phyloP scores from a whole-genome alignment of 2,888 invertebrate species.

The Stratiomys singularior region DNA sequence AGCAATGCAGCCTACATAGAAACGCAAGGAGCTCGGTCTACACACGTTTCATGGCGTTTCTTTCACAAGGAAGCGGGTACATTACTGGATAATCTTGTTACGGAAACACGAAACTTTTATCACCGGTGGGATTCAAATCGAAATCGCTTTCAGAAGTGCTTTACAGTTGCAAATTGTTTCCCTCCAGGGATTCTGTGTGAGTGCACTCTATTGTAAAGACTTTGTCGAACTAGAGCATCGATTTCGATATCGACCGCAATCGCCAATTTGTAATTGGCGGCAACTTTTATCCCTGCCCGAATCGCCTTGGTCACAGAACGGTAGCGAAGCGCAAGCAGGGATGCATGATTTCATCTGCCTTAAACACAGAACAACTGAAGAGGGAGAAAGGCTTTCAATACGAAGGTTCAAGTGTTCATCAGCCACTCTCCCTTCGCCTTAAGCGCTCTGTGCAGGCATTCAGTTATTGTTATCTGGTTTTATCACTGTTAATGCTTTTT shows the following conservation, averaged over 20 bases:
- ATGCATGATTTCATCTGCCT: too few species aligned
- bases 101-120: constrained; percentile 37
- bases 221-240: background rate
- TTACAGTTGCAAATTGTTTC: constrained; percentile 42
- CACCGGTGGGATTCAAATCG: constrained; percentile 37
- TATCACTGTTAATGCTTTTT: too few species aligned
- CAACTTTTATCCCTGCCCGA: constrained; percentile 1
- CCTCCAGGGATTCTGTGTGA: constrained; percentile 8
- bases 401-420: too few species aligned
- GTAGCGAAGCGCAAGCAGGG: too few species aligned
- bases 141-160: constrained; percentile 37
- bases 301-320: background rate
- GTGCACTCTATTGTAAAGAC: constrained; percentile 27
- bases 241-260: constrained; percentile 26
- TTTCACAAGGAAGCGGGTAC: constrained; percentile 5
- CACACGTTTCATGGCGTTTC: background rate
- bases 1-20: background rate
- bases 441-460: too few species aligned
- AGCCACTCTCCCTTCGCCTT: too few species aligned
- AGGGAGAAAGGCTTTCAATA: too few species aligned
- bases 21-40: background rate
- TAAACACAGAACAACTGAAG: too few species aligned
- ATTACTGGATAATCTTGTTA: constrained; percentile 39
- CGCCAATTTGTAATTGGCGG: constrained; percentile 31
- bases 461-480: too few species aligned